Evolutionary conservation across 1,140 invertebrate species (phyloP), one percentile per base, ranked within the genome.

Genomic region (Monochamus saltuarius): DNA sequence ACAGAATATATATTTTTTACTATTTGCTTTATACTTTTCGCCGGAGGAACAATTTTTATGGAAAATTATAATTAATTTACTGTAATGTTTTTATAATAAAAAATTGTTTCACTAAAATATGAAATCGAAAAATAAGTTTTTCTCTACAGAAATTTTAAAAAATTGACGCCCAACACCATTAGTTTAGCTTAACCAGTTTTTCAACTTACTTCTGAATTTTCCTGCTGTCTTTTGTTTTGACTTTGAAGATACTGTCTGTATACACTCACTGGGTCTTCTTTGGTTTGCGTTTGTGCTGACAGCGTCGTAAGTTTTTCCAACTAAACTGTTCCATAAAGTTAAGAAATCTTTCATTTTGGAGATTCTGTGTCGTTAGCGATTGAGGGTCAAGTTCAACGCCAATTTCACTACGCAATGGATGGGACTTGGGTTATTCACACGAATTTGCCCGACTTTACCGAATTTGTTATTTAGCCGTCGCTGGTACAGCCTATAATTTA

Each of bases 321-420:
- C 59, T 17, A 70, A 43, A 7, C 64, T 45, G 43, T 65, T 63
- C 61, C 63, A 68, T 35, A 70, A 37, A n/a, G 56, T 46, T 35
- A 60, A 14, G 11, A 64, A 60, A 39, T 70, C 66, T 62, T 66
- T 70, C 68, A 70, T 70, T 53, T 69, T 63, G 17, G 13, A 56
- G n/a, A 17, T 17, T 19, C 1, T 29, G 16, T 22, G 45, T 47
- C 45, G 11, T 47, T 10, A 47, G 6, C 22, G 6, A 29, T 2
- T 6, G 22, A 3, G 17, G 45, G 17, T 47, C 16, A 8, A 47
- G 13, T 16, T 47, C 16, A 19, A 47, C 19, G 17, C 7, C 11
- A 47, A 47, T 17, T 11, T 16, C 45, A 47, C 45, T 22, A 17
- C 42, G 9, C 4, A 16, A 17, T 17, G 45, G 17, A 16, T 8